phyloP scores from a whole-genome alignment of 2,888 invertebrate genomes.

The Cepaea hortensis region DNA sequence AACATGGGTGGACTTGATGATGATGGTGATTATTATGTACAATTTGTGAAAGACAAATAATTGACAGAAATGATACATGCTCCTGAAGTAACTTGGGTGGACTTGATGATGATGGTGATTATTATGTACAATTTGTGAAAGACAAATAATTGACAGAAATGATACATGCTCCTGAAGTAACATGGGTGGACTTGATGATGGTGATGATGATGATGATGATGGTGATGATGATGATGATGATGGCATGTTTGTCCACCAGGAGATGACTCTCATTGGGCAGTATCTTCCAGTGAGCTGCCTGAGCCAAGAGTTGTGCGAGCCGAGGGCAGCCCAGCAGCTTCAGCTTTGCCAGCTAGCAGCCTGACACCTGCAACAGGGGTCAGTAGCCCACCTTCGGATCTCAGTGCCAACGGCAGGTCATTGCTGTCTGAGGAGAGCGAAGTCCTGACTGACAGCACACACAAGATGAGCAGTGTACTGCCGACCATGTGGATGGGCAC shows the following conservation, averaged over 20 bases:
- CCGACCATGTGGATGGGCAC: slow-evolving; percentile 99
- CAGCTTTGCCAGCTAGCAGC: slow-evolving; percentile 65
- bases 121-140: no score
- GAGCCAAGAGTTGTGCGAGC: slow-evolving; percentile 66
- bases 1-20: no score
- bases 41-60: no score
- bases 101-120: no score
- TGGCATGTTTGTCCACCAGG: not conserved
- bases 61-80: no score
- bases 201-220: no score
- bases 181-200: no score
- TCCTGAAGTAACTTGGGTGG: no score
- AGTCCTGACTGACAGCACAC: slow-evolving; percentile 77
- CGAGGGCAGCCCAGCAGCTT: slow-evolving; percentile 69
- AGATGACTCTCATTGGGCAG: slow-evolving; percentile 49
- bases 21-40: no score
- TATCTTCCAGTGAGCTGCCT: slow-evolving; percentile 8
- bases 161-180: no score
- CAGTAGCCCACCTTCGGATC: slow-evolving; percentile 76
- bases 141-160: no score
- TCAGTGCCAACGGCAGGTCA: slow-evolving; percentile 78
- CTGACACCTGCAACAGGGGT: slow-evolving; percentile 63
- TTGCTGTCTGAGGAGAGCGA: slow-evolving; percentile 67
- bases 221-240: no score
- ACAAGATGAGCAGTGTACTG: slow-evolving; percentile 88